These are phyloP conservation scores for Asteroscopus sphinx DNA, from an alignment of 2,888 invertebrate genomes.

Conservation along the genomic window DNA sequence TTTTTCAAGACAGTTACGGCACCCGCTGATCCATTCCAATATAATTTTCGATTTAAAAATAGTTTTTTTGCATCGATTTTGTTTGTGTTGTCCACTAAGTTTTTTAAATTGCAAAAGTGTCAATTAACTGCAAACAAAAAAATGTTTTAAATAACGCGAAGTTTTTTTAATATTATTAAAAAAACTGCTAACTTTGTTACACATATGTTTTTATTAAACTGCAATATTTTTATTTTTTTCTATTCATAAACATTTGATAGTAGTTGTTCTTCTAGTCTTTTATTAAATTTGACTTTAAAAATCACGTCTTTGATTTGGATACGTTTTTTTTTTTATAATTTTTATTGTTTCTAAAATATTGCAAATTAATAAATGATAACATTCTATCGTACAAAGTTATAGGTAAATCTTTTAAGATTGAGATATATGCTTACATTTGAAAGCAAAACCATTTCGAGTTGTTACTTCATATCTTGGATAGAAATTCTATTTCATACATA, in stretches of 20 bases:
- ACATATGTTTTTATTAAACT: slow-evolving; percentile 27
- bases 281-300: slow-evolving; percentile 41
- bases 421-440: slow-evolving; percentile 45
- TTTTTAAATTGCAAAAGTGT: slow-evolving; percentile 56
- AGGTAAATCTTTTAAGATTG: slow-evolving; percentile 28
- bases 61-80: slow-evolving; percentile 43
- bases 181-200: slow-evolving; percentile 5
- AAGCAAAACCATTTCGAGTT: slow-evolving; percentile 48
- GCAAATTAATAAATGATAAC: slow-evolving; percentile 40
- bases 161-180: slow-evolving; percentile 12
- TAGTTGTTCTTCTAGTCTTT: slow-evolving; percentile 58
- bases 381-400: slow-evolving; percentile 45
- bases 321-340: slow-evolving; percentile 35
- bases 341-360: slow-evolving; percentile 40
- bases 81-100: slow-evolving; percentile 64
- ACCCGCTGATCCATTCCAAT: slow-evolving; percentile 78
- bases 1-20: slow-evolving; percentile 72
- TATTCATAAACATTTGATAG: slow-evolving; percentile 40
- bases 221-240: slow-evolving; percentile 38
- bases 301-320: slow-evolving; percentile 38
- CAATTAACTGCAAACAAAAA: slow-evolving; percentile 59
- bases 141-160: slow-evolving; percentile 15
- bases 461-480: slow-evolving; percentile 45
- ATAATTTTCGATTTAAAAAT: slow-evolving; percentile 43
- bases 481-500: slow-evolving; percentile 47